These are phyloP conservation scores for Leuctra nigra DNA, from an alignment of 2,888 invertebrate genomes.

Conservation along the genomic window DNA sequence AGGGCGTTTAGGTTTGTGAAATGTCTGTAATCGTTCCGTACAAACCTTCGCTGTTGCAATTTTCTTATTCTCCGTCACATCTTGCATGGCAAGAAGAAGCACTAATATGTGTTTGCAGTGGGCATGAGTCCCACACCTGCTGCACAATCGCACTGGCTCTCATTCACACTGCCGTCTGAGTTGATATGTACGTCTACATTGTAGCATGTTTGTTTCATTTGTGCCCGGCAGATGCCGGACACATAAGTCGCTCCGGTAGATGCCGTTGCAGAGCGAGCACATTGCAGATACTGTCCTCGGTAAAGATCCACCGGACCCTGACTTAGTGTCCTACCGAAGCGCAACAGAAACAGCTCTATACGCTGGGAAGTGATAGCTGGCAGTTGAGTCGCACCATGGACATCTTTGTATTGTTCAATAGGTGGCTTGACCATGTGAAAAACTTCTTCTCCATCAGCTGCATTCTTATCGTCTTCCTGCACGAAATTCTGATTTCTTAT, in stretches of 20 bases:
- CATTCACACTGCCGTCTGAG: slow-evolving; percentile 15
- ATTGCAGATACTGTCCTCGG: not conserved
- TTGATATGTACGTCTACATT: slow-evolving; percentile 13
- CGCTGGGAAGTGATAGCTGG: not conserved
- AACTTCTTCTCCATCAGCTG: not conserved
- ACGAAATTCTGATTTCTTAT: not conserved
- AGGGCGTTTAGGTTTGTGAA: slow-evolving; percentile 20
- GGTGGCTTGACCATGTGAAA: not conserved
- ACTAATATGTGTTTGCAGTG: slow-evolving; percentile 25
- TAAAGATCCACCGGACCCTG: not conserved
- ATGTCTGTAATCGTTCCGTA: slow-evolving; percentile 20
- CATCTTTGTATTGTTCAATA: not conserved
- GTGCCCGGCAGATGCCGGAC: slow-evolving; percentile 18
- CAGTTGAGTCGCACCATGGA: not conserved
- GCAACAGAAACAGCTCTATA: not conserved
- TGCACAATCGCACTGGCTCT: slow-evolving; percentile 24
- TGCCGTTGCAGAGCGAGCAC: not conserved
- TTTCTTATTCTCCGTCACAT: not conserved
- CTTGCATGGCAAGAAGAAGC: slow-evolving; percentile 10
- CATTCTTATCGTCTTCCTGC: not conserved
- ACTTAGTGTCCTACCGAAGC: not conserved
- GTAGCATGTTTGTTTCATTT: slow-evolving; percentile 26
- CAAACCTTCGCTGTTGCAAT: slow-evolving; percentile 3
- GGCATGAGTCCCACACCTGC: slow-evolving; percentile 20
- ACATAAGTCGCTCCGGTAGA: too few species aligned